Evolutionary conservation across 2,797 vertebrate genomes (phyloP), one percentile per base, ranked within the genome.

Genomic region (Allochrocebus solatus): DNA sequence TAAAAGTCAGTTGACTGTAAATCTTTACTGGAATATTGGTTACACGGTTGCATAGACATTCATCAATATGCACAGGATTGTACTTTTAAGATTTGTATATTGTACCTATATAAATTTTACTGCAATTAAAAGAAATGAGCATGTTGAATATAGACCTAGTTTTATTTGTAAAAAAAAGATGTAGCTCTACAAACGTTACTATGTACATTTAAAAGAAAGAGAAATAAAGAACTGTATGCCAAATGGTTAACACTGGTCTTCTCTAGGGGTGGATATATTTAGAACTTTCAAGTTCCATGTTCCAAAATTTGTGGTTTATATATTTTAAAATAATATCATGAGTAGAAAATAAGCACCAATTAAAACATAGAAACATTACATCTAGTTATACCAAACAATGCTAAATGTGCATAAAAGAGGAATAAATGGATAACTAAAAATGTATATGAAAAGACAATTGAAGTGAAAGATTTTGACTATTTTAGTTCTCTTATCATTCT

Each of bases 241-340:
- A 57, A 88, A 39, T 41, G 33, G 28, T 43, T 53, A 76, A 89
- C 30, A 75, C 48, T 50, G 41, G 28, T 50, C 74, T 85, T 48
- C 53, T 87, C 46, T 50, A 53, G 12, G 1, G 12, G 36, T 43
- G 46, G 43, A 61, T 87, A 24, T 43, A 64, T 36, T 5, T 39
- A 74, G 19, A 6, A 33, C 11, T 88, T 81, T 36, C 13, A 39
- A 72, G 72, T 80, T 81, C n/a, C 39, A 3, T 75, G 36, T 75
- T 50, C 14, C n/a, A 81, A 89, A 78, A 95, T 76, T 90, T 43
- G 81, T 39, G 53, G 14, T 80, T 57, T 95, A 61, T 96, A 17
- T 80, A 89, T 64, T 93, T 36, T 80, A 81, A 57, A 91, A 81
- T 53, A n/a, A 55, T 80, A 5, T 30, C 67, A n/a, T 81, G 39